Evolutionary conservation across 2,888 invertebrate species (phyloP).

Genomic region (Phragmatobia fuliginosa): DNA sequence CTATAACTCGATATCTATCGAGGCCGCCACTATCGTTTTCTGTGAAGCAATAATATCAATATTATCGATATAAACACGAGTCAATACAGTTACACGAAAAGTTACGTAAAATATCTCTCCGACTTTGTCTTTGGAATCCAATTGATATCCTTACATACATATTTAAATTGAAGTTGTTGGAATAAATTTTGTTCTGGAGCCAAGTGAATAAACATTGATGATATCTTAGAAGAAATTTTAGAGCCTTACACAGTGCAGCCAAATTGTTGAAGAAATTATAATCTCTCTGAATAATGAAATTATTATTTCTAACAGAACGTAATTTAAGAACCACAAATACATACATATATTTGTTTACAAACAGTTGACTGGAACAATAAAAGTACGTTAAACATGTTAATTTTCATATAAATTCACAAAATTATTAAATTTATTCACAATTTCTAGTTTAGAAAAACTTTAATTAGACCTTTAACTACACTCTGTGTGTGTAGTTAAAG

Average conservation of each 20-base stretch:
- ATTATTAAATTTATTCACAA: not conserved
- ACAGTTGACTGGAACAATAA: constrained; percentile 35
- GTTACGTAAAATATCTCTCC: constrained; percentile 54
- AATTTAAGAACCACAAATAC: constrained; percentile 12
- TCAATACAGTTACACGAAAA: constrained; percentile 41
- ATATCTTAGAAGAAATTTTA: not conserved
- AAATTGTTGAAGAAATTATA: not conserved
- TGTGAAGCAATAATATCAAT: constrained; percentile 69
- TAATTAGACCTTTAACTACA: not conserved
- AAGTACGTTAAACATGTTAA: constrained; percentile 17
- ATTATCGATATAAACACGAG: constrained; percentile 60
- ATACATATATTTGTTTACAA: constrained; percentile 29
- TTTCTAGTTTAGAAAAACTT: not conserved
- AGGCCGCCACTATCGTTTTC: constrained; percentile 67
- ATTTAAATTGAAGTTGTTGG: not conserved
- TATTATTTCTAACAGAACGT: not conserved
- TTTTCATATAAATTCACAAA: too few relatives aligned
- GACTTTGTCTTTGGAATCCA: constrained; percentile 31
- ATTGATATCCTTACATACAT: constrained; percentile 3
- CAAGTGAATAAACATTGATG: not conserved
- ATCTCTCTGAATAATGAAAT: too few relatives aligned
- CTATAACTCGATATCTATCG: constrained; percentile 63
- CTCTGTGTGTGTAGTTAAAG: too few relatives aligned
- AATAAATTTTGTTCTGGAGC: not conserved
- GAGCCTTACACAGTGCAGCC: not conserved